phyloP scores from a whole-genome alignment of 1,140 invertebrate species.

The Panulirus ornatus region DNA sequence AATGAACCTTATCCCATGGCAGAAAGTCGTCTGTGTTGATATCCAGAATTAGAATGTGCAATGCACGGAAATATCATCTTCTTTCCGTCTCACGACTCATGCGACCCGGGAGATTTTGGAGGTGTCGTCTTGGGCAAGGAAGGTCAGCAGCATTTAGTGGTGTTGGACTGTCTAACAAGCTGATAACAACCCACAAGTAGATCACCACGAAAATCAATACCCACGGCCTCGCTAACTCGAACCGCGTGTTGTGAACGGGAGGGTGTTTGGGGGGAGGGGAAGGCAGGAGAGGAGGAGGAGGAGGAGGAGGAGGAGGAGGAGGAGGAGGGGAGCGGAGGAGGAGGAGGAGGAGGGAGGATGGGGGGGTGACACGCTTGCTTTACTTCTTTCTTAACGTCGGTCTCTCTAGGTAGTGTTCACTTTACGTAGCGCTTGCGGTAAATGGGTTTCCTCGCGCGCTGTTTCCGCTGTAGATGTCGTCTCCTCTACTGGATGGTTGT shows the following conservation, averaged over 20 bases:
- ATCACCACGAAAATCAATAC: constrained; percentile 62
- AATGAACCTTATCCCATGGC: too few species aligned
- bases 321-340: neutral
- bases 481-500: neutral
- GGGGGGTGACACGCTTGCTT: neutral
- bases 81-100: too few species aligned
- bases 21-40: neutral
- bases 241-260: constrained; percentile 9
- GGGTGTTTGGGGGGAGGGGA: neutral
- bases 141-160: constrained; percentile 15
- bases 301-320: neutral
- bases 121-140: neutral
- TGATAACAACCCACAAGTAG: constrained; percentile 47
- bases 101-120: neutral
- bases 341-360: neutral
- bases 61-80: neutral
- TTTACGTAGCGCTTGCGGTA: too few species aligned
- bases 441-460: too few species aligned
- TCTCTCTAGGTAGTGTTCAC: neutral
- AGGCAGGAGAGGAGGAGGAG: neutral
- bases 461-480: neutral
- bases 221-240: constrained; percentile 30
- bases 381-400: neutral
- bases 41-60: constrained; percentile 1
- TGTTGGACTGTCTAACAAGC: constrained; percentile 32